Evolutionary conservation across 2,888 invertebrate species (phyloP).

Genomic region (Ennomos fuscantarius): DNA sequence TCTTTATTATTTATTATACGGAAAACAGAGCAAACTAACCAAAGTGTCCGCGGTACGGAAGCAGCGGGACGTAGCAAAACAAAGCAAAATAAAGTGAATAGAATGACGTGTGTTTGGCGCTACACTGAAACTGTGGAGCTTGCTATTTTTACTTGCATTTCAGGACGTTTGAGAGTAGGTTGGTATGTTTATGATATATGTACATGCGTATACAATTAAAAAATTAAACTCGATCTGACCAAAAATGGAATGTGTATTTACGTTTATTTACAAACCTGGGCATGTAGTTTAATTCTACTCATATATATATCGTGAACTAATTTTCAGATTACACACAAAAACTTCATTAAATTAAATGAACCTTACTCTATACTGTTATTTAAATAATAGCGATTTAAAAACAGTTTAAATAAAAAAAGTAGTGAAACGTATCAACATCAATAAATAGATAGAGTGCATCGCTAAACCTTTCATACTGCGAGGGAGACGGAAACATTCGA

Average conservation of each 20-base stretch:
- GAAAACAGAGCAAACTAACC: conserved; percentile 83
- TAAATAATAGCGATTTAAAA: background rate
- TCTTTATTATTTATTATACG: conserved; percentile 82
- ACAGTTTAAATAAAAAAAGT: background rate
- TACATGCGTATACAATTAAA: background rate
- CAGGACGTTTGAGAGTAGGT: conserved; percentile 15
- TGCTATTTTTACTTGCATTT: conserved; percentile 33
- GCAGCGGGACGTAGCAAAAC: conserved; percentile 78
- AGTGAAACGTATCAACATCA: conserved; percentile 8
- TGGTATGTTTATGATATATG: conserved; percentile 1
- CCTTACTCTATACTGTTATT: too few species aligned
- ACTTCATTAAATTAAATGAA: too few species aligned
- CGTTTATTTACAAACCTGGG: too few species aligned
- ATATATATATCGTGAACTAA: too few species aligned
- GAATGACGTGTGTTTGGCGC: conserved; percentile 66
- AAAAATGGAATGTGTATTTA: background rate
- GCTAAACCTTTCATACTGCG: conserved; percentile 30
- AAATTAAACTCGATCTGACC: background rate
- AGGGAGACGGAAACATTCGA: conserved; percentile 61
- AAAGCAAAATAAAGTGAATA: conserved; percentile 76
- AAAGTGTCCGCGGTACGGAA: conserved; percentile 82
- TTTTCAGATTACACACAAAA: too few species aligned
- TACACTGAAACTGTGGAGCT: conserved; percentile 58
- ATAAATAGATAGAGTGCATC: conserved; percentile 20
- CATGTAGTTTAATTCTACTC: too few species aligned